Base-by-base conservation (phyloP, 2,113 vertebrate genomes). In the Mus spicilegus region DNA sequence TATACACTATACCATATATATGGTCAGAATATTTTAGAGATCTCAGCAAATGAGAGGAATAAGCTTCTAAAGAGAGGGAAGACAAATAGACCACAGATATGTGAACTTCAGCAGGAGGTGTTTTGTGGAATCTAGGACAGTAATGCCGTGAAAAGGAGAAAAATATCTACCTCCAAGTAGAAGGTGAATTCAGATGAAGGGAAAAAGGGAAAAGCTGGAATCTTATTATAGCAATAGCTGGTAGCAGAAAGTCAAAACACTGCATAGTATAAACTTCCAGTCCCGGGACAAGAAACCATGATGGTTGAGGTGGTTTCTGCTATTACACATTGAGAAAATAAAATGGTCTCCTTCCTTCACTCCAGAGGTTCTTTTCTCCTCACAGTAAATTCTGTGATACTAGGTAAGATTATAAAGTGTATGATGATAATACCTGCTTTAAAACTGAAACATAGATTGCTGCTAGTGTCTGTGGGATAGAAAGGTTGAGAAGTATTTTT, bases 401-500 rank as follows among this genome's bases (percentile, higher is more conserved):
- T 73, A 69, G 39, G 86, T 85, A 49, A 96, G 84, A 87, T 42
- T 5, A 94, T 75, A 91, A 91, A 61, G 36, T 84, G 30, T 30
- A 91, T 61, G 14, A 8, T 82, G 46, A 36, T 56, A 42, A 30
- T 63, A 75, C 42, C 56, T 93, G 22, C 80, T 72, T 93, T 36
- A 95, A 92, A 75, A 54, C 69, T 70, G 77, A 93, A 91, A 81
- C 1, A 42, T 10, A 63, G 51, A 54, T n/a, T 91, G 42, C 92
- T 89, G 19, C 81, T 22, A 26, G 12, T 54, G 22, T 72, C 54
- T 69, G 22, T 8, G 28, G 42, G 39, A 94, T 91, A 81, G 92
- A 90, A 95, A 90, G 72, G 19, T 94, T 73, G 46, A 73, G 80
- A 56, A 93, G 56, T 77, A 89, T 46, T 61, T 91, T 95, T 91